phyloP scores from a whole-genome alignment of 2,797 vertebrate species.

The Lycodopsis pacificus region DNA sequence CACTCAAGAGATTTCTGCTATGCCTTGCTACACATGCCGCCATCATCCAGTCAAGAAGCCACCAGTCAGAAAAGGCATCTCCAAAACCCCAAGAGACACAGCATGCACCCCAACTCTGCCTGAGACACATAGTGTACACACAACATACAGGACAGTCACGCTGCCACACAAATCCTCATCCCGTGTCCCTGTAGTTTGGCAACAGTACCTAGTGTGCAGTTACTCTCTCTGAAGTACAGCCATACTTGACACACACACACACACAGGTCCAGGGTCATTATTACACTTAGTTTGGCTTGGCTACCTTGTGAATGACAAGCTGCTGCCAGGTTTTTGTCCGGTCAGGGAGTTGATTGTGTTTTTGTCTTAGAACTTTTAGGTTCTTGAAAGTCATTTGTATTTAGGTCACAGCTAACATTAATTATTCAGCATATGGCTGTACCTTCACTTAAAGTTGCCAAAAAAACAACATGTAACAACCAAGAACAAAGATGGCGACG shows the following conservation, averaged over 20 bases:
- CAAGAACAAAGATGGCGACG: no score
- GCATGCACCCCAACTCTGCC: slow-evolving; percentile 11
- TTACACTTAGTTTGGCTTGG: not conserved
- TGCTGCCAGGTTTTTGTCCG: not conserved
- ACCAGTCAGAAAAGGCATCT: slow-evolving; percentile 38
- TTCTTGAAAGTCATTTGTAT: not conserved
- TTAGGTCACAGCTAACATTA: not conserved
- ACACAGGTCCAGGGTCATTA: slow-evolving; percentile 26
- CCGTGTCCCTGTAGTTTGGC: not conserved
- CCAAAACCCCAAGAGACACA: slow-evolving; percentile 33
- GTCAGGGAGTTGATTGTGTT: not conserved
- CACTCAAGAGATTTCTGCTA: slow-evolving; percentile 70
- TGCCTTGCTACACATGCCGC: slow-evolving; percentile 60
- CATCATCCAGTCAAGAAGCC: slow-evolving; percentile 63
- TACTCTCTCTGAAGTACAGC: slow-evolving; percentile 23
- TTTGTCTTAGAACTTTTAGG: not conserved
- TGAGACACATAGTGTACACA: slow-evolving; percentile 18
- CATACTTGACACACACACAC: not conserved
- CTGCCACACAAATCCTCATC: slow-evolving; percentile 16
- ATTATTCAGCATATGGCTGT: not conserved
- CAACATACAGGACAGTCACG: slow-evolving; percentile 20
- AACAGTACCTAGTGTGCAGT: slow-evolving; percentile 13
- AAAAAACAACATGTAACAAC: not conserved
- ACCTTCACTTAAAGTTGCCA: not conserved
- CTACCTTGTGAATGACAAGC: not conserved